Evolutionary conservation across 2,113 vertebrate species (phyloP), one percentile per base, ranked within the genome.

Genomic region (Hemichromis elongatus): DNA sequence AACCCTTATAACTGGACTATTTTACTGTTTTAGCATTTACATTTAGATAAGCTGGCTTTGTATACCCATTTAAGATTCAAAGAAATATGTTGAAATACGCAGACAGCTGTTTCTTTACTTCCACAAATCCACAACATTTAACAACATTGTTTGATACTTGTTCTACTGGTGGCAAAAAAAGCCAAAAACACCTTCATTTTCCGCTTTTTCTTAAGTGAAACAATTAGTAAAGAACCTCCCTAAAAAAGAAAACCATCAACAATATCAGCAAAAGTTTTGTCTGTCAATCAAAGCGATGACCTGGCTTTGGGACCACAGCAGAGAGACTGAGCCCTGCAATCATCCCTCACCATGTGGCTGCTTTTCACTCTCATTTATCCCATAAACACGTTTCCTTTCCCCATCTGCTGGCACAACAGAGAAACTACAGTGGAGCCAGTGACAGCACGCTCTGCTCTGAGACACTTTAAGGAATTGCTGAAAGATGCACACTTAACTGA

Each of bases 351-450:
- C 21, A 4, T 18, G 45, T 77, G n/a, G 73, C 81, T 77, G 84
- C 66, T 57, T 57, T 47, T 6, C 56, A 10, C 79, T 18, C 57
- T 53, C 59, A 45, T 81, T 68, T 77, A 21, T 30, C 79, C 77
- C 89, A 78, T 77, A 90, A 94, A 92, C 82, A 92, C 13, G 94
- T 91, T 94, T 89, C 88, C 85, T 92, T 95, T 88, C 92, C 24
- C 92, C 96, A 92, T 96, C 96, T 96, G 84, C 94, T 96, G 96
- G 95, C 55, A 2, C 55, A 70, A 68, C 19, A 10, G 21, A 16
- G 90, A 45, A 81, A 95, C 92, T 95, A 52, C 96, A 95, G 56
- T 0, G 1, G 7, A 55, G 70, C 13, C 30, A 10, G 24, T 9
- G 2, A 19, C 21, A 14, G 11, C 19, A 8, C 33, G 18, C 35